Base-by-base conservation (phyloP, 2,888 invertebrate genomes). In the Pimpla rufipes region DNA sequence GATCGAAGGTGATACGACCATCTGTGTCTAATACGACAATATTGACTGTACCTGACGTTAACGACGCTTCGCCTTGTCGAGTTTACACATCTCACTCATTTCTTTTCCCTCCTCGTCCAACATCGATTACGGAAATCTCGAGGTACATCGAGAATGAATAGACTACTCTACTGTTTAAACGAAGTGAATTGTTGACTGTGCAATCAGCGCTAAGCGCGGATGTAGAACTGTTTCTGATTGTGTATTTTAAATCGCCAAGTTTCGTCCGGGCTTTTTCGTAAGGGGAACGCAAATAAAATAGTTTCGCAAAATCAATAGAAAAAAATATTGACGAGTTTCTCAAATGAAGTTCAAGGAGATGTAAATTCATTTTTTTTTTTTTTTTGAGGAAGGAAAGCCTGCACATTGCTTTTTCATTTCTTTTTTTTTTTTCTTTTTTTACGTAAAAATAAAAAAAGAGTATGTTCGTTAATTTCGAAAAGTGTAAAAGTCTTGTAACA, bases 11-110 rank as follows among this genome's bases (percentile, higher is more conserved):
- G 29, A 35, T 35, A 18, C n/a, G 57, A 29, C 13, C 29, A 13
- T 13, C 35, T 29, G n/a, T 29, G n/a, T 57, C 35, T 57, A 57
- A n/a, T 57, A 29, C 23, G 57, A 57, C 57, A 29, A 57, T 57
- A 57, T 57, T 57, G 23, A 57, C 57, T 6, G 35, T n/a, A 57
- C n/a, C 29, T 35, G 29, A 29, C 29, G 13, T n/a, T 13, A 6
- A 7, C n/a, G n/a, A 35, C 35, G 57, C 57, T 29, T 57, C 35
- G 55, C 23, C 55, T 55, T 21, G 13, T 23, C 10, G 29, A 29
- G 35, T 59, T 6, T 35, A 35, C 29, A 59, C n/a, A 57, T 57
- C 13, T 21, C 23, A 3, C 57, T 13, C 57, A 35, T 35, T 59
- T 35, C 35, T 29, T 29, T 10, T 16, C 18, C 6, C 21, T 52